Evolutionary conservation across 2,888 invertebrate genomes (phyloP).

Genomic region (Cheiracanthium punctorium): DNA sequence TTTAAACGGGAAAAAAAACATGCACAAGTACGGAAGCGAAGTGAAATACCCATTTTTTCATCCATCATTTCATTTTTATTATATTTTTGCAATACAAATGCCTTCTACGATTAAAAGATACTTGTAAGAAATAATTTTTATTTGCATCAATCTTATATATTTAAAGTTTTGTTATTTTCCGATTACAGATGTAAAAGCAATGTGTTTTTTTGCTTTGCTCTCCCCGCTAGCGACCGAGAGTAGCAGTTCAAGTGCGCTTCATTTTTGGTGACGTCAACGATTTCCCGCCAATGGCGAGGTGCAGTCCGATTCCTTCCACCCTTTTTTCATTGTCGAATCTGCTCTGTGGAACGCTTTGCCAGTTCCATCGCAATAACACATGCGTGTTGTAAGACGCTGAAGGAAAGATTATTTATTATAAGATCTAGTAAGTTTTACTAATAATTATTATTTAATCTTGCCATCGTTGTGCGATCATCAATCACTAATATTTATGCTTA

Average conservation of each 20-base stretch:
- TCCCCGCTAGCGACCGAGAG: background rate
- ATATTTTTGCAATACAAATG: no score
- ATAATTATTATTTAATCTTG: background rate
- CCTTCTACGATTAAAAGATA: no score
- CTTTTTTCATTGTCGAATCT: conserved; percentile 30
- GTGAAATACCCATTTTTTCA: no score
- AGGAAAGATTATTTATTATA: background rate
- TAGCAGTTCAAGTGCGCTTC: conserved; percentile 5
- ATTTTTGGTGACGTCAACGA: conserved; percentile 49
- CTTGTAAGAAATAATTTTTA: no score
- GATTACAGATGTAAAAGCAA: no score
- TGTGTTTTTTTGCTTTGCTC: background rate
- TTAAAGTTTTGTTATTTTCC: no score
- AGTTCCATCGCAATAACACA: conserved; percentile 36
- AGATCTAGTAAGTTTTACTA: conserved; percentile 35
- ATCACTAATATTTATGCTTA: background rate
- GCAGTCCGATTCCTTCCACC: conserved; percentile 41
- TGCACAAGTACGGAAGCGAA: no score
- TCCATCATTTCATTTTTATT: no score
- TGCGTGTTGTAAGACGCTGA: conserved; percentile 37
- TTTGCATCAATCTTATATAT: no score
- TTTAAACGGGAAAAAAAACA: no score
- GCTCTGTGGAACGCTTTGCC: conserved; percentile 19
- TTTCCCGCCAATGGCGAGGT: conserved; percentile 41
- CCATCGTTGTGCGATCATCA: background rate